These are phyloP conservation scores for Phorcus lineatus DNA, from an alignment of 2,888 invertebrate genomes.

Conservation along the genomic window DNA sequence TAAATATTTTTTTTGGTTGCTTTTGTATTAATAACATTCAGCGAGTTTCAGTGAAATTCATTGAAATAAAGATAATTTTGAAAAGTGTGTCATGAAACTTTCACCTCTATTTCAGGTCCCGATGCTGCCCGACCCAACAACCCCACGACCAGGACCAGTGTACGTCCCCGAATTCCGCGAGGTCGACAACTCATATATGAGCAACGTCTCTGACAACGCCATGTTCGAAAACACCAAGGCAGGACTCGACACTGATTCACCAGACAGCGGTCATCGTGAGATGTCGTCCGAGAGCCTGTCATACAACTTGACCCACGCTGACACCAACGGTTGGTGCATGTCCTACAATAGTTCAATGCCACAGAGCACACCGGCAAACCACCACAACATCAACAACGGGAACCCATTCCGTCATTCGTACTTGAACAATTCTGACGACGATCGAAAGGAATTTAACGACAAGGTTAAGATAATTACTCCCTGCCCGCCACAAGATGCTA, in stretches of 20 bases:
- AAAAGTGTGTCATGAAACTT: not conserved
- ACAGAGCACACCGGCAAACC: slow-evolving; percentile 39
- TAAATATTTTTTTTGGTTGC: too few species aligned
- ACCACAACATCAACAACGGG: slow-evolving; percentile 26
- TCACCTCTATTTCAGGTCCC: slow-evolving; percentile 54
- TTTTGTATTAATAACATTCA: not conserved
- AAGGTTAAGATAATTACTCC: slow-evolving; percentile 51
- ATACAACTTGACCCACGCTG: slow-evolving; percentile 47
- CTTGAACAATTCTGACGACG: slow-evolving; percentile 12
- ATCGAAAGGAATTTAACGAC: slow-evolving; percentile 24
- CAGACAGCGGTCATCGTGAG: slow-evolving; percentile 74
- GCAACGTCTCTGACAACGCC: slow-evolving; percentile 42
- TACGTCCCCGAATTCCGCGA: slow-evolving; percentile 58
- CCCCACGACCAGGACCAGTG: slow-evolving; percentile 68
- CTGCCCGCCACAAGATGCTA: slow-evolving; percentile 44
- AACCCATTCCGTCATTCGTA: slow-evolving; percentile 39
- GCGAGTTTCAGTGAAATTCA: not conserved
- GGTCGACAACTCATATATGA: slow-evolving; percentile 44
- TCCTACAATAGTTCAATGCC: slow-evolving; percentile 41
- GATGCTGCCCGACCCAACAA: slow-evolving; percentile 67
- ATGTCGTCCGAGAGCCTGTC: slow-evolving; percentile 72
- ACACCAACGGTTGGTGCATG: slow-evolving; percentile 56
- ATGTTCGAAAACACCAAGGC: slow-evolving; percentile 62
- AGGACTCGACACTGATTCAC: slow-evolving; percentile 70
- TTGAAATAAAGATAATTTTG: not conserved